Percentiles rank a stretch among this genome's conserved stretches.
phyloP scores from a whole-genome alignment of 2,113 vertebrate species.

The Regulus satrapa region DNA sequence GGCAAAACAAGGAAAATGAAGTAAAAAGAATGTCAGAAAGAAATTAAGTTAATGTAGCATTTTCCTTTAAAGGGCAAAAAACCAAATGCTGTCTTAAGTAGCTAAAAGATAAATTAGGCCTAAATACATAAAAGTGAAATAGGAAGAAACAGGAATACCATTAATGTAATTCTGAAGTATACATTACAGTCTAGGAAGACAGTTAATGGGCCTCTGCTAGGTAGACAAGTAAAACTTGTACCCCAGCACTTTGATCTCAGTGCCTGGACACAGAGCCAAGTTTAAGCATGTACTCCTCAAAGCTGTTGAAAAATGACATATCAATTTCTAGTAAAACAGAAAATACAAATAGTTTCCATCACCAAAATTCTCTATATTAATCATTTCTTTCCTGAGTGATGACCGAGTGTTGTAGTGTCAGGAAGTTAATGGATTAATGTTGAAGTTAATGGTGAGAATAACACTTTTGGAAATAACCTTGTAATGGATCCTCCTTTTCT shows the following conservation, averaged over 20 bases:
- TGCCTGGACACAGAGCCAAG: constrained; percentile 21
- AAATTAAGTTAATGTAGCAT: constrained; percentile 64
- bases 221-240: constrained; percentile 46
- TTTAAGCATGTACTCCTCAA: not conserved
- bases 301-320: constrained; percentile 54
- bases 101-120: constrained; percentile 49
- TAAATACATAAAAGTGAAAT: constrained; percentile 34
- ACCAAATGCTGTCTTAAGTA: constrained; percentile 6
- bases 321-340: constrained; percentile 54
- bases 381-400: constrained; percentile 36
- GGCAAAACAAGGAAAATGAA: constrained; percentile 32
- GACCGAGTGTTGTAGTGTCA: constrained; percentile 50
- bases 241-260: constrained; percentile 26
- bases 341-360: constrained; percentile 58
- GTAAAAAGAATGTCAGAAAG: constrained; percentile 57
- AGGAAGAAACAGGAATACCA: not conserved
- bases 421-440: constrained; percentile 67
- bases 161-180: constrained; percentile 66
- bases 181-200: constrained; percentile 49
- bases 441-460: constrained; percentile 65
- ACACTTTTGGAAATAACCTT: constrained; percentile 55
- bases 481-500: constrained; percentile 59
- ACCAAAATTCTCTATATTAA: constrained; percentile 6
- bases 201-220: constrained; percentile 59
- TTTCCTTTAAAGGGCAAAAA: constrained; percentile 4